Conservation (phyloP, 2,888 invertebrate species). For the Apotomis turbidana region DNA sequence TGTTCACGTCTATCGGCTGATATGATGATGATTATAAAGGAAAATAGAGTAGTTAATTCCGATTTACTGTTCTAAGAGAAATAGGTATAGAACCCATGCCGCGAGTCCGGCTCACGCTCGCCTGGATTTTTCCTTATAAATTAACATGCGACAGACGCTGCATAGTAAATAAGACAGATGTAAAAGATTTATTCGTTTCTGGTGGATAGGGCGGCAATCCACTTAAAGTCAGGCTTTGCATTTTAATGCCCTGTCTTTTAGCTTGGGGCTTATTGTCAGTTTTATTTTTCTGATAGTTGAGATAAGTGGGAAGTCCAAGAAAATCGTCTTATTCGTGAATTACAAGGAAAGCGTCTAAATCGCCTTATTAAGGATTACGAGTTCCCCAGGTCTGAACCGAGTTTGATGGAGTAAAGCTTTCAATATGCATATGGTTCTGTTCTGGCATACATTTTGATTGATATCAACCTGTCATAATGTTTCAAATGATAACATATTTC, state of each 20-base stretch:
- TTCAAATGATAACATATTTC: no score
- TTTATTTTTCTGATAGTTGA: slow-evolving; percentile 33
- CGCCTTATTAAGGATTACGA: no score
- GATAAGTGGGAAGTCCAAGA: background rate
- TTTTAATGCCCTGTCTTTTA: slow-evolving; percentile 55
- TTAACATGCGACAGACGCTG: slow-evolving; percentile 38
- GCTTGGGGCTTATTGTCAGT: slow-evolving; percentile 47
- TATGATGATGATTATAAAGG: no score
- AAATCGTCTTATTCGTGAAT: background rate
- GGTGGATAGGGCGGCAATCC: slow-evolving; percentile 48
- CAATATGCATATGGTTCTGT: no score
- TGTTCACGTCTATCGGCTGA: no score
- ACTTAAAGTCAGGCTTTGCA: slow-evolving; percentile 58
- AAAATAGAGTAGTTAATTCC: no score
- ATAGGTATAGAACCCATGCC: background rate
- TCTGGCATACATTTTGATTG: no score
- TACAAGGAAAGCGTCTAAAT: no score
- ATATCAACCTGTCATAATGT: no score
- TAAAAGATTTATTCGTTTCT: slow-evolving; percentile 44
- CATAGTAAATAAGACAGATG: slow-evolving; percentile 44
- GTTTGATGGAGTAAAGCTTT: no score
- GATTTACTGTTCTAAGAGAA: no score
- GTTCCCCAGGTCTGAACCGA: no score
- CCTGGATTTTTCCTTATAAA: slow-evolving; percentile 24
- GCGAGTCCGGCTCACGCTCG: background rate